Percentiles rank a stretch among this genome's conserved stretches.
Conservation (phyloP, 1,140 invertebrate genomes). For the Xylocopa sonorina region DNA sequence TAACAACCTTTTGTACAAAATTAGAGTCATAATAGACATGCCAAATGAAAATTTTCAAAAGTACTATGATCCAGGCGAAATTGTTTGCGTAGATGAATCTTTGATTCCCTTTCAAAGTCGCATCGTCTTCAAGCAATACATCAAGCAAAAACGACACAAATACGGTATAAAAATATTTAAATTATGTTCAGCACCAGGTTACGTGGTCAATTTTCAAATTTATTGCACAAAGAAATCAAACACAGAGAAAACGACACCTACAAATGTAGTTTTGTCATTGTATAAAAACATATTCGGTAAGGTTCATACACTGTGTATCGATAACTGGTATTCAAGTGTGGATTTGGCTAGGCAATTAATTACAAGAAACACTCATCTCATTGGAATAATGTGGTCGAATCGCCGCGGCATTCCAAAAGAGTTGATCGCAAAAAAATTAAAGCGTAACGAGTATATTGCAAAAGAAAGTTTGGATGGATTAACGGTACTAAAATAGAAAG, state of each 20-base stretch:
- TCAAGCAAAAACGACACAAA: not conserved
- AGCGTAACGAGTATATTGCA: too few relatives aligned
- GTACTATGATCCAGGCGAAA: not conserved
- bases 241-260: conserved; percentile 36
- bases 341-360: conserved; percentile 26
- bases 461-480: too few relatives aligned
- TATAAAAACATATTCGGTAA: conserved; percentile 59
- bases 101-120: too few relatives aligned
- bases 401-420: conserved; percentile 35
- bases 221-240: conserved; percentile 46
- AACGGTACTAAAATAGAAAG: conserved; percentile 31
- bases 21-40: not conserved
- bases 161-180: too few relatives aligned
- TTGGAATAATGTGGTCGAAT: conserved; percentile 53
- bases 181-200: too few relatives aligned
- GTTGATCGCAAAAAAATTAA: too few relatives aligned
- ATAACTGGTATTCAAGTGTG: conserved; percentile 55
- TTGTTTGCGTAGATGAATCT: not conserved
- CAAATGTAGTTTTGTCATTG: conserved; percentile 60
- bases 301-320: conserved; percentile 64
- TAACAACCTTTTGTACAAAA: not conserved
- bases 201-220: too few relatives aligned
- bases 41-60: not conserved
- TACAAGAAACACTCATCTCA: conserved; percentile 4
- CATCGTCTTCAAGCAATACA: too few relatives aligned